phyloP scores from a whole-genome alignment of 1,140 invertebrate genomes.

The Drosophila littoralis region DNA sequence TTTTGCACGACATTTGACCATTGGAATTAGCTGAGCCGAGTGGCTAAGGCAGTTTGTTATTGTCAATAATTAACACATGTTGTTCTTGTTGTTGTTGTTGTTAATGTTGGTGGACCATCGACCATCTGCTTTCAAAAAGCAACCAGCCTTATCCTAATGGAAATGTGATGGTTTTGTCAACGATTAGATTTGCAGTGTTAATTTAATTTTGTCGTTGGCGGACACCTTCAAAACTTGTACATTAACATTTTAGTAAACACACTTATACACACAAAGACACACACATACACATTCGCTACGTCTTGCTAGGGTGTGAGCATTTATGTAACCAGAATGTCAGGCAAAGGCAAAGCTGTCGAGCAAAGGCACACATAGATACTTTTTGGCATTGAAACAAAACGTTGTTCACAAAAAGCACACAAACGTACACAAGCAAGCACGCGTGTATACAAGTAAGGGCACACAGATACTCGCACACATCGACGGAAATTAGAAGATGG shows the following conservation, averaged over 20 bases:
- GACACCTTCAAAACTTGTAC: constrained; percentile 47
- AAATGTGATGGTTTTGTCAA: constrained; percentile 28
- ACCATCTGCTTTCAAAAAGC: constrained; percentile 44
- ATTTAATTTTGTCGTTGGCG: constrained; percentile 59
- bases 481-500: constrained; percentile 59
- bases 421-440: constrained; percentile 29
- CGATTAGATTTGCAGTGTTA: constrained; percentile 58
- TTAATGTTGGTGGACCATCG: constrained; percentile 1
- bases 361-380: constrained; percentile 69
- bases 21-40: constrained; percentile 47
- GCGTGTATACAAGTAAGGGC: constrained; percentile 6
- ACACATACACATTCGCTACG: constrained; percentile 18
- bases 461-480: constrained; percentile 25
- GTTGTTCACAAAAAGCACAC: constrained; percentile 78
- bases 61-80: constrained; percentile 46
- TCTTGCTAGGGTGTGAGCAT: constrained; percentile 56
- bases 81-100: constrained; percentile 13
- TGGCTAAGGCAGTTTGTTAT: constrained; percentile 25
- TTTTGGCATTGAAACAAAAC: constrained; percentile 83
- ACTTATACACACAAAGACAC: constrained; percentile 6
- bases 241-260: constrained; percentile 53
- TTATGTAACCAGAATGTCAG: constrained; percentile 75
- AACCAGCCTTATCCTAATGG: constrained; percentile 42
- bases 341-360: constrained; percentile 38
- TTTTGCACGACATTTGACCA: constrained; percentile 64